Conservation (phyloP, 1,140 invertebrate species). For the Bemisia tabaci region DNA sequence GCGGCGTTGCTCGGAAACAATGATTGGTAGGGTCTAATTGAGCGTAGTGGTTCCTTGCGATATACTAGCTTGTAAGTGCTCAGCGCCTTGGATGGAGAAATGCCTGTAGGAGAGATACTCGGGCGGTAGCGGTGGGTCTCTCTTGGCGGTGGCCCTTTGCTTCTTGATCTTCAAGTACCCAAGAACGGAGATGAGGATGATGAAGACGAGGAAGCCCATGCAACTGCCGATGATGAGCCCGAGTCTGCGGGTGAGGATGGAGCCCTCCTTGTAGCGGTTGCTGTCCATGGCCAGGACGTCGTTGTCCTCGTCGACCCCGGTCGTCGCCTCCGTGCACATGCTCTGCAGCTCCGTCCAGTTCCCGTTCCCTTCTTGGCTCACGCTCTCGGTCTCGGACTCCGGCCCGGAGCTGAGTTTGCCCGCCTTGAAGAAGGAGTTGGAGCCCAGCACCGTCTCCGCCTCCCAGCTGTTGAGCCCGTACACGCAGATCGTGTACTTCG, state of each 20-base stretch:
- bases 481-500: constrained; percentile 70
- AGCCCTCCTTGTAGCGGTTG: constrained; percentile 29
- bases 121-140: constrained; percentile 44
- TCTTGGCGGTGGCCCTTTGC: constrained; percentile 54
- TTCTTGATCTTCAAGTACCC: constrained; percentile 76
- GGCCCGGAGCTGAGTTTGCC: constrained; percentile 17
- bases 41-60: background rate
- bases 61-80: background rate
- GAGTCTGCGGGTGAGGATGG: constrained; percentile 55
- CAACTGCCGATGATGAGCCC: constrained; percentile 72
- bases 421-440: constrained; percentile 18
- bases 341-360: constrained; percentile 52
- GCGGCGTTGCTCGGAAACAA: background rate
- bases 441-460: constrained; percentile 13
- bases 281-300: background rate
- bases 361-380: constrained; percentile 62
- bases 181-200: constrained; percentile 64
- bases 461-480: constrained; percentile 58
- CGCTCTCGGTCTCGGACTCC: constrained; percentile 34
- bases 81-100: constrained; percentile 28
- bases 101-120: constrained; percentile 55
- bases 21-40: background rate
- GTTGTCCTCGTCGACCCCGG: constrained; percentile 40
- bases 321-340: constrained; percentile 40
- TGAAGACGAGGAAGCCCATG: constrained; percentile 70